Percentiles rank a stretch among this genome's conserved stretches.
These are phyloP conservation scores for Thryonomys swinderianus DNA, from an alignment of 2,113 vertebrate species.

Conservation along the genomic window DNA sequence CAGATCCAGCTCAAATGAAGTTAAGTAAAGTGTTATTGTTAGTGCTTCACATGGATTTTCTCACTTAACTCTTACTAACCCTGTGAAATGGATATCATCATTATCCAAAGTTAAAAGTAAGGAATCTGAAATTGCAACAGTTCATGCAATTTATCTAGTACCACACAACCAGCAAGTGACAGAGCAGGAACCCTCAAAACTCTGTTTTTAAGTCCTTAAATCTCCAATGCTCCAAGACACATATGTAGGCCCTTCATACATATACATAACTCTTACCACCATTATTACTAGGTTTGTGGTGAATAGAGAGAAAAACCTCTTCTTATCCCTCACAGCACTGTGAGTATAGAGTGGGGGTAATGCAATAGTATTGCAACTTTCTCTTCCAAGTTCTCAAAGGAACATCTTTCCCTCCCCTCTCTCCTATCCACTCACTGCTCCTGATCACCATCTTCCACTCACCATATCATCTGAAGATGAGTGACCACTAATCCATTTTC, in stretches of 20 bases:
- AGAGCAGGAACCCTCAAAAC: neutral
- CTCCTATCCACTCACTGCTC: no score
- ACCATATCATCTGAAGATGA: no score
- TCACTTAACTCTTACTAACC: neutral
- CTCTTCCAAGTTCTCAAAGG: no score
- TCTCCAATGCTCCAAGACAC: neutral
- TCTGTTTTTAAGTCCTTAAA: neutral
- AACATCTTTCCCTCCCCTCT: no score
- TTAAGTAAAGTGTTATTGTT: neutral
- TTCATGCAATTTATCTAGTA: neutral
- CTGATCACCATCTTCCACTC: no score
- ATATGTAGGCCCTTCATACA: neutral
- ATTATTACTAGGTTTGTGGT: neutral
- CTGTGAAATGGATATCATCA: neutral
- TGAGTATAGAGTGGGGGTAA: no score
- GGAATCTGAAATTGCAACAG: neutral
- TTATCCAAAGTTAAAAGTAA: neutral
- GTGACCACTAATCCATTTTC: no score
- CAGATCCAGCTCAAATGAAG: conserved; percentile 3
- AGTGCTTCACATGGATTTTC: neutral
- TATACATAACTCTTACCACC: neutral
- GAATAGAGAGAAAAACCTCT: neutral
- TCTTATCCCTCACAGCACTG: no score
- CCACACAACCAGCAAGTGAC: neutral
- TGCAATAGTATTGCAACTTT: no score